Evolutionary conservation across 2,888 invertebrate species (phyloP).

Genomic region (Oscheius sp.): DNA sequence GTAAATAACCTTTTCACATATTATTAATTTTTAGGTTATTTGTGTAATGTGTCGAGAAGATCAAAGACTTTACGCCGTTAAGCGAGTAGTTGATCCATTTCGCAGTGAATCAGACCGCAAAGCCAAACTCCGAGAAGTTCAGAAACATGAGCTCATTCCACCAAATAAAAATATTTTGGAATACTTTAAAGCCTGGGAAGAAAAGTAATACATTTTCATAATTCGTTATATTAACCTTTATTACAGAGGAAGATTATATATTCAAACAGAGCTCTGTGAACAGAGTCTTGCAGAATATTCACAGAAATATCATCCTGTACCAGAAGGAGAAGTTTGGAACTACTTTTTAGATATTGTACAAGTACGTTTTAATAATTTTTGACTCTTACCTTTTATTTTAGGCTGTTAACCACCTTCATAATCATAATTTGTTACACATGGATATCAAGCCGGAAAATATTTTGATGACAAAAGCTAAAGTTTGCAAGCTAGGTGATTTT

Average conservation of each 20-base stretch:
- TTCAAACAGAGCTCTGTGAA: slow-evolving; percentile 78
- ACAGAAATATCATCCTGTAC: slow-evolving; percentile 75
- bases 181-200: slow-evolving; percentile 81
- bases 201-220: slow-evolving; percentile 68
- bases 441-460: slow-evolving; percentile 84
- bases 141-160: slow-evolving; percentile 79
- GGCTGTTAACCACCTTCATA: slow-evolving; percentile 78
- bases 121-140: slow-evolving; percentile 70
- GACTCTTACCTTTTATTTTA: neutral
- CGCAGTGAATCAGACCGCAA: slow-evolving; percentile 48
- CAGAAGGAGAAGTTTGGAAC: slow-evolving; percentile 78
- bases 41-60: slow-evolving; percentile 78
- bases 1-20: slow-evolving; percentile 55
- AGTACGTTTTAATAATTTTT: slow-evolving; percentile 57
- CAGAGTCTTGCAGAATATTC: slow-evolving; percentile 76
- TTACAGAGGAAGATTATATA: slow-evolving; percentile 41
- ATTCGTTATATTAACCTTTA: neutral
- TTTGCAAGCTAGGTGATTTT: slow-evolving; percentile 81
- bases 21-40: slow-evolving; percentile 74
- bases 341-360: slow-evolving; percentile 77
- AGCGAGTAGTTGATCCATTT: slow-evolving; percentile 74
- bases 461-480: slow-evolving; percentile 77
- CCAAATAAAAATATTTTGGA: slow-evolving; percentile 78
- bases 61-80: slow-evolving; percentile 79
- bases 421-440: slow-evolving; percentile 78